Evolutionary conservation across 2,113 vertebrate genomes (phyloP), one percentile per base, ranked within the genome.

Genomic region (Neolamprologus variostigma): DNA sequence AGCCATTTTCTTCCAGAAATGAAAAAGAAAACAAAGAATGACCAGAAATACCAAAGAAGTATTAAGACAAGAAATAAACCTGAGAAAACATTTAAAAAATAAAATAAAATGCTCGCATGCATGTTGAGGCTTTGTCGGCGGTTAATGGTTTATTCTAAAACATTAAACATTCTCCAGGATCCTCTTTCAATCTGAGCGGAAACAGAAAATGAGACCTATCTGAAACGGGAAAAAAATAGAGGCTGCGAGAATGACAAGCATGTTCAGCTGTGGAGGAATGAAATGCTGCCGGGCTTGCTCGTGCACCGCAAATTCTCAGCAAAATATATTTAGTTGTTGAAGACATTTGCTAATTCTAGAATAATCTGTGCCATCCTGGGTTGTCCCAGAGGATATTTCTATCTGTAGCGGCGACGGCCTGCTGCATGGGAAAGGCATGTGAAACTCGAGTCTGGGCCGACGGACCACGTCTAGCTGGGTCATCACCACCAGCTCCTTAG

Each of bases 271-370:
- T 91, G 93, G 80, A 84, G 84, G 86, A 66, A 45, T 53, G 51
- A 89, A 73, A 89, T 85, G 87, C 79, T 82, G 73, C 37, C 13
- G 54, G 79, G 79, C 86, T 83, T 9, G 59, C 57, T 63, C 83
- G 17, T 19, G 28, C 71, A 47, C 83, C 40, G n/a, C 86, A 76
- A 82, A 84, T 89, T 89, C 89, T 83, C 11, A 73, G 35, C 86
- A 85, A 92, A 93, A 93, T 88, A 89, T 88, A 94, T 95, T 95
- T 93, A 92, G 92, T 92, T 89, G 92, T 89, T 76, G 86, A 89
- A 93, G 91, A 96, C 95, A 91, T 96, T 96, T 93, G 93, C 92
- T 95, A 95, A 96, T 95, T 96, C 95, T 95, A 92, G 95, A 95
- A 94, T 96, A 94, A 95, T 95, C 94, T 87, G 87, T 83, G 89